Evolutionary conservation across 1,140 invertebrate genomes (phyloP).

Genomic region (Anastrepha ludens): DNA sequence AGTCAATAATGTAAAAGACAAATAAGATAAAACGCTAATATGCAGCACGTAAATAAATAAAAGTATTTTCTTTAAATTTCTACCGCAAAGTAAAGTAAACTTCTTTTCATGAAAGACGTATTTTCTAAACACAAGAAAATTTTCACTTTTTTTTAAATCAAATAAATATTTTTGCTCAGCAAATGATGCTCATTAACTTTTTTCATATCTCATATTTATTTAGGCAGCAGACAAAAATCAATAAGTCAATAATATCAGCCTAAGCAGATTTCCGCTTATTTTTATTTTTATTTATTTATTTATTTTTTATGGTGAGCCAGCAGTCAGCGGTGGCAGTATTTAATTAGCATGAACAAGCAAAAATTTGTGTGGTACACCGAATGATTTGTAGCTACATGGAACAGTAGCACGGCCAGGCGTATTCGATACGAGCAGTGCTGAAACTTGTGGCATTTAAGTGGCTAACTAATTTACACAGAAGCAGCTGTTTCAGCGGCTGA

Average conservation of each 20-base stretch:
- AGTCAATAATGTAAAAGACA: constrained; percentile 15
- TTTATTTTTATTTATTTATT: not conserved
- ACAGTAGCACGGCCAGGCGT: not conserved
- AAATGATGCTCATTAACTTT: constrained; percentile 51
- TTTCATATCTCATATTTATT: not conserved
- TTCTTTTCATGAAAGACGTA: not conserved
- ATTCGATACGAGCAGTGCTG: not conserved
- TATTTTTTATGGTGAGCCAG: not conserved
- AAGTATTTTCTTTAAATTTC: not conserved
- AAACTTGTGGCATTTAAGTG: constrained; percentile 13
- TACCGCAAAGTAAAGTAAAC: constrained; percentile 14
- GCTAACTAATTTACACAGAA: constrained; percentile 5
- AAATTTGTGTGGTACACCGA: constrained; percentile 1
- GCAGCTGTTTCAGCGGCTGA: not conserved
- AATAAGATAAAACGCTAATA: not conserved
- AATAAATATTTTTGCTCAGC: constrained; percentile 4
- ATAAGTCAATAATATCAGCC: constrained; percentile 38
- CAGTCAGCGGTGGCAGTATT: not conserved
- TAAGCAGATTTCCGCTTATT: constrained; percentile 17
- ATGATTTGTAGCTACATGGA: constrained; percentile 31
- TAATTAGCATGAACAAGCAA: constrained; percentile 43
- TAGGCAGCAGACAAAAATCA: constrained; percentile 49
- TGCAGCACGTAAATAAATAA: not conserved
- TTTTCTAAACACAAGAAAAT: no score
- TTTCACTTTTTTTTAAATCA: not conserved